Base-by-base conservation (phyloP, 1,140 invertebrate species). In the Campoletis sonorensis region DNA sequence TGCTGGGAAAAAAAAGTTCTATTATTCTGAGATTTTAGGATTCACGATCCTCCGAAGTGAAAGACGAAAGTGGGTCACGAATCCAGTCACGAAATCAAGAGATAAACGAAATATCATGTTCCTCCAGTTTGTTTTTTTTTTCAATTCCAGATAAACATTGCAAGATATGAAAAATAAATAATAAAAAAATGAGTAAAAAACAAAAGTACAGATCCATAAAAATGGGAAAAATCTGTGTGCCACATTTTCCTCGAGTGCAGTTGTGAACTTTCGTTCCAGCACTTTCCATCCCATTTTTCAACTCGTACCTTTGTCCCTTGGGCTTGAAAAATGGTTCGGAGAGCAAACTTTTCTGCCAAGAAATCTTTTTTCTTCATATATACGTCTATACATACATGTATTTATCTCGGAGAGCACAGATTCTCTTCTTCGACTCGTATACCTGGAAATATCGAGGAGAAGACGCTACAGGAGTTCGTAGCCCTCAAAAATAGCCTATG, bases 211-310 rank as follows among this genome's bases (percentile, higher is more conserved):
- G 40, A 13, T 45, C n/a, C n/a, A 11, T 13, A 10, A 10, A 45
- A 45, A 45, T 11, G 7, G 5, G 40, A 45, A 45, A 45, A 45
- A 45, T 45, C 40, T 45, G 40, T 45, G 8, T 8, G 40, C 40
- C 79, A 21, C 76, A n/a, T 73, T 37, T 73, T 37, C 26, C 70
- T 80, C 81, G 54, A 23, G 54, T 21, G 54, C n/a, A n/a, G n/a
- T 13, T 64, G 45, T 13, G 21, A 68, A 64, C 13, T 78, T 37
- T 45, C 54, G 61, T 78, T 26, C 13, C 37, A 2, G 16, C 21
- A 27, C 26, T 51, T 51, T 73, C 54, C 18, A 49, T 73, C 40
- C 61, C 37, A 40, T 45, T 68, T 73, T 78, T 37, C 54, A 37
- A 18, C n/a, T n/a, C 15, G n/a, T 51, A 45, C 71, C n/a, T 71